phyloP scores from a whole-genome alignment of 1,140 invertebrate species.

The Macrocentrus cingulum region DNA sequence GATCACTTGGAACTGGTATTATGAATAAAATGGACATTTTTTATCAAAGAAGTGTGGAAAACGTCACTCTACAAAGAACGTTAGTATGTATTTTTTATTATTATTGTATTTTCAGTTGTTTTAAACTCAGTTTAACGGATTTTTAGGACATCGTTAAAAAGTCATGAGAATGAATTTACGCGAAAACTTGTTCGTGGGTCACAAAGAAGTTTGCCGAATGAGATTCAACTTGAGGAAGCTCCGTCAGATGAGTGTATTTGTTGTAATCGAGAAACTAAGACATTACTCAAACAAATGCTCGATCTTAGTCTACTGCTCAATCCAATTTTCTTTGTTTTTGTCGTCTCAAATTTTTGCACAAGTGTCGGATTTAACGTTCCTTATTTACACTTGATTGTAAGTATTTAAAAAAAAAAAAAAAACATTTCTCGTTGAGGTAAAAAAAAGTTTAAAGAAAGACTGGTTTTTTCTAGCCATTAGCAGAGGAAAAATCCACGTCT shows the following conservation, averaged over 20 bases:
- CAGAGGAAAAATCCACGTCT: slow-evolving; percentile 63
- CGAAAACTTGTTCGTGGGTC: slow-evolving; percentile 30
- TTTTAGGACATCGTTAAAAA: slow-evolving; percentile 34
- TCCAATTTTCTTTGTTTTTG: slow-evolving; percentile 87
- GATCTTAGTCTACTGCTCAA: slow-evolving; percentile 82
- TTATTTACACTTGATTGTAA: slow-evolving; percentile 27
- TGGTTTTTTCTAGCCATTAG: slow-evolving; percentile 60
- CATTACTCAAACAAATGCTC: slow-evolving; percentile 78
- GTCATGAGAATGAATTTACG: slow-evolving; percentile 34
- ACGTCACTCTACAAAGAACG: slow-evolving; percentile 57
- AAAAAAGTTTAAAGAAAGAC: neutral
- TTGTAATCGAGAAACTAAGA: slow-evolving; percentile 60
- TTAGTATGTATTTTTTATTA: slow-evolving; percentile 31
- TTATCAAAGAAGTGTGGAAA: slow-evolving; percentile 79
- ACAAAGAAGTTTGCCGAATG: slow-evolving; percentile 35
- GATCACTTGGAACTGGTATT: slow-evolving; percentile 66
- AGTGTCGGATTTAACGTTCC: slow-evolving; percentile 92
- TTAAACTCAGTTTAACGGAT: slow-evolving; percentile 9
- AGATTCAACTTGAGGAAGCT: slow-evolving; percentile 19
- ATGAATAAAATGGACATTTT: slow-evolving; percentile 85
- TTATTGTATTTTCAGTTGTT: slow-evolving; percentile 10
- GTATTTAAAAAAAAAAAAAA: neutral
- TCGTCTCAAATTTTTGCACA: slow-evolving; percentile 91
- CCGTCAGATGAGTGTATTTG: slow-evolving; percentile 53
- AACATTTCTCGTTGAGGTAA: too few relatives aligned